Evolutionary conservation across 2,113 vertebrate genomes (phyloP).

Genomic region (Podarcis muralis): DNA sequence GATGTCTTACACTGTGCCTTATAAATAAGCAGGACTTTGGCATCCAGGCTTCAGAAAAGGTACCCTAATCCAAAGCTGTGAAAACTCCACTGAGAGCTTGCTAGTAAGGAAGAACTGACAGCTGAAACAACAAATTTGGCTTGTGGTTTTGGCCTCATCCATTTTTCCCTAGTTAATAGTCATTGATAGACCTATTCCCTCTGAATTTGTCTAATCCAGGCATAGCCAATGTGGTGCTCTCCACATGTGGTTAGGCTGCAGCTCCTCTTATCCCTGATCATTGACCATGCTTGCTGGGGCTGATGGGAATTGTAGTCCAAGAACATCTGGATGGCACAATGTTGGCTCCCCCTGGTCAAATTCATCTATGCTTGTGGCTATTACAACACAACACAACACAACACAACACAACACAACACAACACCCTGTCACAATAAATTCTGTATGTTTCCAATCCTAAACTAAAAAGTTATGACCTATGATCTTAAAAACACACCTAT

Average conservation of each 20-base stretch:
- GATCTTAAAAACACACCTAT: background rate
- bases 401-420: no score
- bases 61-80: background rate
- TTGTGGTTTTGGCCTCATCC: background rate
- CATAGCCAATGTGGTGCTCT: background rate
- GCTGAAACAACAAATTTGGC: background rate
- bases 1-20: slow-evolving; percentile 51
- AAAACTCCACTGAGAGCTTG: background rate
- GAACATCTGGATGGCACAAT: background rate
- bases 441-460: background rate
- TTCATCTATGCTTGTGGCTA: background rate
- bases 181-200: background rate
- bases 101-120: background rate
- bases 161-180: background rate
- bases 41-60: slow-evolving; percentile 25
- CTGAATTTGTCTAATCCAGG: background rate
- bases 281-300: no score
- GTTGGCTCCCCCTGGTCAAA: background rate
- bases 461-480: background rate
- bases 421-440: background rate
- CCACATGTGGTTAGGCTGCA: no score
- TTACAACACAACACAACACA: background rate
- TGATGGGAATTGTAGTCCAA: no score
- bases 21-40: slow-evolving; percentile 53
- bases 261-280: no score